Conservation (phyloP, 1,140 invertebrate genomes). For the Gonioctena quinquepunctata region DNA sequence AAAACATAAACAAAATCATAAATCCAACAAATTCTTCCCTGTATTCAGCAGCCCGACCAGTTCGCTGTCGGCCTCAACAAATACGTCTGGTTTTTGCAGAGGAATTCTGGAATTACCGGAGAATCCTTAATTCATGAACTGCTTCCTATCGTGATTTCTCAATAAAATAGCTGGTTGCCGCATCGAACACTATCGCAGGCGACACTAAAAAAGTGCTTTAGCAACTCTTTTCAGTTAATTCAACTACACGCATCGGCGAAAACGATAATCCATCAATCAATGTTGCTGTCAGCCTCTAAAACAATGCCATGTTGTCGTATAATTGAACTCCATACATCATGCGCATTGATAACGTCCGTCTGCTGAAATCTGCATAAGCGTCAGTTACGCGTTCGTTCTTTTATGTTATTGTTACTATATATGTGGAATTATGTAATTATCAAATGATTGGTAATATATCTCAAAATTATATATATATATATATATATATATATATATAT, state of each 20-base stretch:
- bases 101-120: constrained; percentile 20
- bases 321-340: constrained; percentile 51
- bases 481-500: no score
- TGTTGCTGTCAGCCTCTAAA: constrained; percentile 48
- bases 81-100: constrained; percentile 17
- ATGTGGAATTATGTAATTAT: no score
- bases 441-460: no score
- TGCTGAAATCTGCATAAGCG: constrained; percentile 36
- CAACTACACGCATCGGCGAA: constrained; percentile 38
- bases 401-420: no score
- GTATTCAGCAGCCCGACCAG: background rate
- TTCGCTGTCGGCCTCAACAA: constrained; percentile 8
- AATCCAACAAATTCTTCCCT: background rate
- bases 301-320: constrained; percentile 50
- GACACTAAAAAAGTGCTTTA: constrained; percentile 33
- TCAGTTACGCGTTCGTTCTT: background rate
- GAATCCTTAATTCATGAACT: constrained; percentile 38
- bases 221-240: constrained; percentile 32
- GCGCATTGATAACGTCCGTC: constrained; percentile 42
- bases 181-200: background rate
- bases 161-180: constrained; percentile 28
- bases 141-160: constrained; percentile 38
- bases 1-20: background rate
- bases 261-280: constrained; percentile 48
- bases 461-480: no score